Conservation (phyloP, 1,140 invertebrate genomes). For the Cataglyphis hispanica region DNA sequence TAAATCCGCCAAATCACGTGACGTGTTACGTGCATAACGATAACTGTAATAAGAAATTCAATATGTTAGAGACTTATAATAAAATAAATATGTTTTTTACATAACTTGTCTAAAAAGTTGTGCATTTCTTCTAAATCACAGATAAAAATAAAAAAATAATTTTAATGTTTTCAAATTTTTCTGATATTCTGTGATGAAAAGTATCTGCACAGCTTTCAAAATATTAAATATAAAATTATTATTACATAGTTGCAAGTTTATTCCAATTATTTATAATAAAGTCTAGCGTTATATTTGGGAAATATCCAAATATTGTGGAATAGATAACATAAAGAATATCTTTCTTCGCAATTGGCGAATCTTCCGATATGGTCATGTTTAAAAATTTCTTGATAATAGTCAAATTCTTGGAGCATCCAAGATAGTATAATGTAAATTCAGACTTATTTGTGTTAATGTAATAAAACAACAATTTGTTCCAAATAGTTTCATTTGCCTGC, state of each 20-base stretch:
- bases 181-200: not conserved
- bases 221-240: not conserved
- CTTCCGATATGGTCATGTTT: slow-evolving; percentile 35
- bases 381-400: slow-evolving; percentile 34
- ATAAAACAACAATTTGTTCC: slow-evolving; percentile 25
- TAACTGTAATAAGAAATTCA: slow-evolving; percentile 11
- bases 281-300: not conserved
- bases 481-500: slow-evolving; percentile 38
- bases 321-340: slow-evolving; percentile 6
- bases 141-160: not conserved
- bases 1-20: not conserved
- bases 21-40: no score
- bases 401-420: not conserved
- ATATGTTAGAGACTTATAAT: not conserved
- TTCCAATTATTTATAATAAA: slow-evolving; percentile 34
- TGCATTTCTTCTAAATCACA: not conserved
- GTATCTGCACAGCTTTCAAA: not conserved
- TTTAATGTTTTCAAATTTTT: not conserved
- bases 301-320: not conserved
- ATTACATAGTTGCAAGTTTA: slow-evolving; percentile 6
- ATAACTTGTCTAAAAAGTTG: not conserved
- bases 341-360: not conserved
- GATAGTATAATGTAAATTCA: not conserved
- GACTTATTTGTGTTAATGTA: not conserved
- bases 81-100: not conserved